Evolutionary conservation across 2,113 vertebrate genomes (phyloP).

Genomic region (Hippocampus mohnikei): DNA sequence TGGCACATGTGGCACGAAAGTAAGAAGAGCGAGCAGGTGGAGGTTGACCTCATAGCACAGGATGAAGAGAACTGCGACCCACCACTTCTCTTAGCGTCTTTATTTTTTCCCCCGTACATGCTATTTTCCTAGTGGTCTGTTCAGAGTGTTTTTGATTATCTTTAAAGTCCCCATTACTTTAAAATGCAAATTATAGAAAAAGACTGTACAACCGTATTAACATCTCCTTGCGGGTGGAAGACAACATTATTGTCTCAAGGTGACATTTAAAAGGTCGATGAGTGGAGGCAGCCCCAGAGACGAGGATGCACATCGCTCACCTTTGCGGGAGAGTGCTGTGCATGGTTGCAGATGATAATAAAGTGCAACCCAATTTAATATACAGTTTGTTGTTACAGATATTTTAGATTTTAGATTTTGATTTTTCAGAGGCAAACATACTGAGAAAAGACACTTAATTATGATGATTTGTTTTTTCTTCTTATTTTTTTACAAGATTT

Average conservation of each 20-base stretch:
- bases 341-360: neutral
- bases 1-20: constrained; percentile 11
- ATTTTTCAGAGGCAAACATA: neutral
- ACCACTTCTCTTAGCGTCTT: neutral
- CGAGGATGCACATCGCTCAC: constrained; percentile 4
- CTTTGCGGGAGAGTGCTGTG: constrained; percentile 1
- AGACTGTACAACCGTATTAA: neutral
- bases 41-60: constrained; percentile 7
- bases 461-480: neutral
- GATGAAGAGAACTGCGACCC: neutral
- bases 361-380: neutral
- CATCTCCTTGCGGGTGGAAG: neutral
- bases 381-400: too few species aligned
- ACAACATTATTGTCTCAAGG: constrained; percentile 28
- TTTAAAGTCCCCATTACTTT: neutral
- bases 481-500: neutral
- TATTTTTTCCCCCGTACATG: neutral
- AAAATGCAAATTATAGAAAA: neutral
- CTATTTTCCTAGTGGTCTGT: neutral
- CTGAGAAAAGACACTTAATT: neutral
- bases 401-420: too few species aligned
- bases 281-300: neutral
- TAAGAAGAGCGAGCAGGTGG: constrained; percentile 14
- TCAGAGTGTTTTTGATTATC: neutral
- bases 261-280: constrained; percentile 43